Conservation (phyloP, 2,888 invertebrate genomes). For the Chalcosyrphus nemorum region DNA sequence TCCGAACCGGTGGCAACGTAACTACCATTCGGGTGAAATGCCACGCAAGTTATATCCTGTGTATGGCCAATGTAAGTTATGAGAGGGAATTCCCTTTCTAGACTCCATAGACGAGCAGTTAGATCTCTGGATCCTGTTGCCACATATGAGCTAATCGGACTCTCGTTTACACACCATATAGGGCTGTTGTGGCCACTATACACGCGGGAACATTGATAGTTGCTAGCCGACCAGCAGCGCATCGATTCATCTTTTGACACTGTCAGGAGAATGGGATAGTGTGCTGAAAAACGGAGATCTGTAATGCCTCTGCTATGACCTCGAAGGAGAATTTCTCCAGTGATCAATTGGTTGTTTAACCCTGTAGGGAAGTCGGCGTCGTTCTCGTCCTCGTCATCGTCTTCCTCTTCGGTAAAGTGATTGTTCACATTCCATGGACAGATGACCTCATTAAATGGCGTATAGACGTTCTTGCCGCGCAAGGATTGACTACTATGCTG, state of each 20-base stretch:
- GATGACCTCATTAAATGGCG: conserved; percentile 74
- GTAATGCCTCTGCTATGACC: conserved; percentile 90
- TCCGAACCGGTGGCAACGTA: conserved; percentile 95
- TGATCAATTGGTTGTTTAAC: conserved; percentile 78
- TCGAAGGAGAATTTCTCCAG: conserved; percentile 85
- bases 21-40: conserved; percentile 95
- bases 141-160: conserved; percentile 88
- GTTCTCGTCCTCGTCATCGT: conserved; percentile 75
- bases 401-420: conserved; percentile 74
- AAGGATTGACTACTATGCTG: conserved; percentile 79
- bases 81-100: conserved; percentile 90
- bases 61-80: conserved; percentile 94
- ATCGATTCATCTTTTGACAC: conserved; percentile 90
- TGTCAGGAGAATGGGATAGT: conserved; percentile 86
- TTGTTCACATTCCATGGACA: conserved; percentile 80
- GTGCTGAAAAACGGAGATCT: conserved; percentile 84
- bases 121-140: conserved; percentile 95
- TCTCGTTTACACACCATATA: conserved; percentile 93
- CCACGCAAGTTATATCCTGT: conserved; percentile 87
- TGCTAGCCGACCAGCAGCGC: conserved; percentile 88
- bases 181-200: conserved; percentile 92
- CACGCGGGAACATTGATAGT: conserved; percentile 85
- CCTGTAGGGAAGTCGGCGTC: conserved; percentile 77
- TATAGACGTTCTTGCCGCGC: conserved; percentile 79
- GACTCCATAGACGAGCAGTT: conserved; percentile 92